A percentile compares a stretch with the other conserved stretches of the same genome.
These are phyloP conservation scores for Brachionus paranguensis DNA, from an alignment of 1,140 invertebrate species.

Conservation along the genomic window DNA sequence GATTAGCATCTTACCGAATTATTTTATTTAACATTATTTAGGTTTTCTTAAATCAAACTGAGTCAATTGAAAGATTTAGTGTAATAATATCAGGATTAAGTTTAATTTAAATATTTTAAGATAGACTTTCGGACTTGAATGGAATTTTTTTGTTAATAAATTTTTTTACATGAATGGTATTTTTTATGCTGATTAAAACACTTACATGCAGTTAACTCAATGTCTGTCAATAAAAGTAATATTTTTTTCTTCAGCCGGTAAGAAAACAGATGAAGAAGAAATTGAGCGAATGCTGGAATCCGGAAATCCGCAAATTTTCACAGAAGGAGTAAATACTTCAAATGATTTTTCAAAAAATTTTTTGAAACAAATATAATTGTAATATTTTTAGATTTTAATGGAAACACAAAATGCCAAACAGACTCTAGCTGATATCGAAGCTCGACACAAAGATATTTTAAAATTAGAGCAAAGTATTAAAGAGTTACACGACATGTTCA, in stretches of 20 bases:
- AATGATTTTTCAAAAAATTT: neutral
- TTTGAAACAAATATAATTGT: neutral
- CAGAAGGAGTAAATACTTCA: conserved; percentile 74
- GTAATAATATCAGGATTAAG: too few species aligned
- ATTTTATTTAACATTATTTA: too few species aligned
- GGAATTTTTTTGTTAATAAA: too few species aligned
- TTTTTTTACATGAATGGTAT: too few species aligned
- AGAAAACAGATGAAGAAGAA: conserved; percentile 90
- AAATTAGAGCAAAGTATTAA: conserved; percentile 95
- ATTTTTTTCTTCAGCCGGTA: conserved; percentile 63
- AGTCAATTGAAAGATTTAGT: too few species aligned
- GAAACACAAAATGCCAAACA: conserved; percentile 97
- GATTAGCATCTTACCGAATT: too few species aligned
- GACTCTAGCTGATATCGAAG: conserved; percentile 93
- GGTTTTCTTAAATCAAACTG: too few species aligned
- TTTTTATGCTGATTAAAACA: too few species aligned
- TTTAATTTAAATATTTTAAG: too few species aligned
- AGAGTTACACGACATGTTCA: conserved; percentile 97
- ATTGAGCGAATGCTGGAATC: conserved; percentile 96
- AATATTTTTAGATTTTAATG: conserved; percentile 78
- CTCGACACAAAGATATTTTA: conserved; percentile 93
- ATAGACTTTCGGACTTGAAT: too few species aligned
- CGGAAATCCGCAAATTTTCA: conserved; percentile 92
- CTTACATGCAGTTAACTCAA: too few species aligned
- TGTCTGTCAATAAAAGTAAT: too few species aligned